Evolutionary conservation across 2,797 vertebrate species (phyloP).

Genomic region (Adelosebastes latens): DNA sequence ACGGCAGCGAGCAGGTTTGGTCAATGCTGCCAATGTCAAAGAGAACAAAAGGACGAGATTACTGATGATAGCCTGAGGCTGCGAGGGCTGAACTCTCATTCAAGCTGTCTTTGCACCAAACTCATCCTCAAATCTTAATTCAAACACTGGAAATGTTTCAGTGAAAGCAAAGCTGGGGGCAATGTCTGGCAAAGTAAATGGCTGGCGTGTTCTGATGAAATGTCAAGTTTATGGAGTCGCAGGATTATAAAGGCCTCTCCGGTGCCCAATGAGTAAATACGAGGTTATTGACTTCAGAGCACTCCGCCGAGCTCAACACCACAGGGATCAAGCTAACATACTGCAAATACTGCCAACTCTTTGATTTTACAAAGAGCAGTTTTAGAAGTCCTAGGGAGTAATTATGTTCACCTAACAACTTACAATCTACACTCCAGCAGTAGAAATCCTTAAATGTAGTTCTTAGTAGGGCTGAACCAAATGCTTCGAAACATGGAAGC

Average conservation of each 20-base stretch:
- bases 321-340: constrained; percentile 37
- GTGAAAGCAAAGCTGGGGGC: constrained; percentile 5
- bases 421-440: neutral
- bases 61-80: constrained; percentile 42
- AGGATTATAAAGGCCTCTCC: constrained; percentile 26
- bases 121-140: constrained; percentile 59
- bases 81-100: constrained; percentile 21
- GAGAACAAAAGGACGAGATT: constrained; percentile 46
- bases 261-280: constrained; percentile 54
- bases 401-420: constrained; percentile 17
- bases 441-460: neutral
- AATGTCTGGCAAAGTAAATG: constrained; percentile 53
- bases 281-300: constrained; percentile 57
- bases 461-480: neutral
- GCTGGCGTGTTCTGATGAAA: constrained; percentile 39
- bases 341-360: constrained; percentile 26
- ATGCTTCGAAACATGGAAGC: neutral
- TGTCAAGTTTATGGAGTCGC: constrained; percentile 45
- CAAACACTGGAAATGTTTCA: constrained; percentile 39
- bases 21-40: constrained; percentile 48
- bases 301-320: constrained; percentile 44
- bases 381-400: constrained; percentile 25
- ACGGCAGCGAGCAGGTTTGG: constrained; percentile 32
- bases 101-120: constrained; percentile 31
- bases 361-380: constrained; percentile 38